Conservation (phyloP, 2,113 vertebrate species). For the Rhinogobius similis region DNA sequence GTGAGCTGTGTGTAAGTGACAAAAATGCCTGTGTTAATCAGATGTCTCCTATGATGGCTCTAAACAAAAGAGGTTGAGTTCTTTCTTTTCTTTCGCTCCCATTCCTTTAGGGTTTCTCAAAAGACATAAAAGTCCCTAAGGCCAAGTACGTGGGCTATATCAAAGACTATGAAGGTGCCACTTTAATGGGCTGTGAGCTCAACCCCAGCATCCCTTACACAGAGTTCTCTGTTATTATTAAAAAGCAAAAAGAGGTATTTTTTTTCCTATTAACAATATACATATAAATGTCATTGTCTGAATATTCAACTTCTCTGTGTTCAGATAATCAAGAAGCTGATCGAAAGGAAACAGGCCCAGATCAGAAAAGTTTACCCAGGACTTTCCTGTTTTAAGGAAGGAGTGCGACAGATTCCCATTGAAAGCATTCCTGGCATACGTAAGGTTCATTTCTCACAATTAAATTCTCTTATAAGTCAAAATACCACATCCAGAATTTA, state of each 20-base stretch:
- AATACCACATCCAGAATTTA: not conserved
- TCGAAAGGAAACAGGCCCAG: conserved; percentile 97
- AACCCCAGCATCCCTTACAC: conserved; percentile 98
- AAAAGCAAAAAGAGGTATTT: conserved; percentile 98
- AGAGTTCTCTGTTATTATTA: conserved; percentile 98
- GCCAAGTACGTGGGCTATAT: conserved; percentile 97
- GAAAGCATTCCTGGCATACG: conserved; percentile 99
- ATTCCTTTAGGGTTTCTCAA: conserved; percentile 90
- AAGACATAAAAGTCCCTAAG: conserved; percentile 98
- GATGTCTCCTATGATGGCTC: not conserved
- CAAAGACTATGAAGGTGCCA: conserved; percentile 98
- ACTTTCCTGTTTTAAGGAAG: conserved; percentile 98
- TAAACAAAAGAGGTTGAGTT: not conserved
- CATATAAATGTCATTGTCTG: not conserved
- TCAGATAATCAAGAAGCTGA: conserved; percentile 99
- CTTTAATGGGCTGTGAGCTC: conserved; percentile 97
- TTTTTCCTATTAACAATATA: conserved; percentile 9
- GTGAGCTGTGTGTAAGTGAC: too few species aligned
- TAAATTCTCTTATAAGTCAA: not conserved
- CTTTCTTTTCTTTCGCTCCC: not conserved
- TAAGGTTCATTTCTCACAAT: conserved; percentile 65
- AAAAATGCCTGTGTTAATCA: not conserved
- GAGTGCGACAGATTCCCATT: conserved; percentile 97
- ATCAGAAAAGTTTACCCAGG: conserved; percentile 98
- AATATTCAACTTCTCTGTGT: not conserved